Evolutionary conservation across 1,140 invertebrate species (phyloP), one percentile per base, ranked within the genome.

Genomic region (Zaprionus nigranus): DNA sequence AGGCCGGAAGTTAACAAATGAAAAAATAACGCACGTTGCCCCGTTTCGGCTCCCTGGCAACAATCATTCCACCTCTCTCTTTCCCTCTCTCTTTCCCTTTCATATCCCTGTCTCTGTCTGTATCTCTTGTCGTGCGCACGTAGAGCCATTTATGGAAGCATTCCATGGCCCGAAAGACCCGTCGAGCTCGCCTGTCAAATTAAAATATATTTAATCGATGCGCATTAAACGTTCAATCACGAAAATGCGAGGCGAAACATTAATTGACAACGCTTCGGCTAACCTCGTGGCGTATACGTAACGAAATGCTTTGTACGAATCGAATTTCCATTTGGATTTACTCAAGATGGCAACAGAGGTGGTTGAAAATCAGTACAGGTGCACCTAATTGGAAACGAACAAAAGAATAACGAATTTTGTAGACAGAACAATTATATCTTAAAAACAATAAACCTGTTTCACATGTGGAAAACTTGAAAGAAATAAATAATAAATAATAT

Each of bases 121-220:
- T 6, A 3, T 28, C 11, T 38, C 20, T n/a, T 60, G 17, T 13
- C 30, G 5, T 43, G 62, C 54, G 28, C 75, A 78, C 76, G 61
- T 78, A 75, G 24, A 20, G 17, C 46, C 76, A 75, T 71, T 75
- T 70, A 72, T 54, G 68, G 46, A 38, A 40, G 46, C 56, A 59
- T 59, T 28, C 17, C 24, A 30, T 60, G 22, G 22, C 30, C 65
- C 58, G 7, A n/a, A 53, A 49, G 40, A 26, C 6, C 57, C 22
- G 15, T 15, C 13, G 11, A 49, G 30, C 15, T 24, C 3, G 17
- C 17, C 26, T 43, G 60, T 9, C 54, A 64, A 61, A 69, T 61
- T 56, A 69, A 69, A 69, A 65, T 65, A n/a, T 75, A 61, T 67
- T 62, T 74, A 59, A 74, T 77, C 69, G 74, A 72, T 66, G 61